Base-by-base conservation (phyloP, 1,140 invertebrate species). In the Grapholita molesta region DNA sequence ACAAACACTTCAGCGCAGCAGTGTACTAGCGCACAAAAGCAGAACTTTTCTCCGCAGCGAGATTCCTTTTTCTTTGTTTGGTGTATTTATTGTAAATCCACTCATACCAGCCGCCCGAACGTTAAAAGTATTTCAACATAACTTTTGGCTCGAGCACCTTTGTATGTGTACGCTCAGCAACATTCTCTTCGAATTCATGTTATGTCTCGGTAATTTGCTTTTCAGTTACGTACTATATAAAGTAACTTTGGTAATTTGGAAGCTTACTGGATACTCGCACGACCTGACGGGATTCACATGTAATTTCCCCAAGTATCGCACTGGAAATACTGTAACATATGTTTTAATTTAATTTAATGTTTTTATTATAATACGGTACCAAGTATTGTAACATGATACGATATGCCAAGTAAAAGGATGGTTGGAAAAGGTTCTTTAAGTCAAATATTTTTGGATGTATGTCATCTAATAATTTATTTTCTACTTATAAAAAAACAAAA, bases 41-140 rank as follows among this genome's bases (percentile, higher is more conserved):
- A 80, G 78, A 91, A 91, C 76, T 91, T 90, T 89, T 83, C 79
- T 85, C 70, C 86, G 82, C 83, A 87, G 79, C 80, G 79, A 86
- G 86, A 88, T 89, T 91, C 85, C 81, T 88, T 91, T 90, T 90
- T 85, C 87, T 89, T 89, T 91, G 87, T 91, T 89, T 86, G 80
- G 83, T 90, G 88, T 91, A 91, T 91, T 91, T 89, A 91, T 91
- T 89, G 87, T 89, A 89, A 89, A 91, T 89, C 83, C 86, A 88
- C 89, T 91, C 87, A 89, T 91, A 88, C 86, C 85, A 71, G 78
- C 80, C 73, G 74, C 70, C 72, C 77, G 73, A 78, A 80, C 82
- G 82, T 83, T 87, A 82, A 82, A 89, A 88, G 88, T 88, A 86
- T 88, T 88, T 76, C 83, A 76, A 88, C 85, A 90, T 90, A 89